Conservation (phyloP, 2,888 invertebrate species). For the Polydrusus pterygomalis region DNA sequence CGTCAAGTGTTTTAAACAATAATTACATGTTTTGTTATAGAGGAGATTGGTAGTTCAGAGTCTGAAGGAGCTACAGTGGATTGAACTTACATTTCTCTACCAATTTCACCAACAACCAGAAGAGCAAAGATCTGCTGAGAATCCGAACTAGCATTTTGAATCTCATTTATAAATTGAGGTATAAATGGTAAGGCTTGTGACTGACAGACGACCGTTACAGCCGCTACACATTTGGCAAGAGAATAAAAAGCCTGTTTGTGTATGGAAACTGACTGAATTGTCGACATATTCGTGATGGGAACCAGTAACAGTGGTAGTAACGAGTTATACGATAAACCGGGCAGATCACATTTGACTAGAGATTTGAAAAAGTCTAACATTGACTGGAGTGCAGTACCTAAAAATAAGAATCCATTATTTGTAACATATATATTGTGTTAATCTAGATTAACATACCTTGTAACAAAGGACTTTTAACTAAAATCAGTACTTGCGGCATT, state of each 20-base stretch:
- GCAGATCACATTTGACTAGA: conserved; percentile 88
- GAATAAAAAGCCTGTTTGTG: conserved; percentile 92
- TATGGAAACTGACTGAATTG: conserved; percentile 66
- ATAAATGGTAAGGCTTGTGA: conserved; percentile 81
- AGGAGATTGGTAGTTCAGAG: no score
- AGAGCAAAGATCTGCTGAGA: conserved; percentile 94
- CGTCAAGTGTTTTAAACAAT: no score
- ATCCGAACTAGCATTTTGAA: conserved; percentile 82
- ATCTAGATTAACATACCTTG: conserved; percentile 81
- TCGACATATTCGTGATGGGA: conserved; percentile 71
- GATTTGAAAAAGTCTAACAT: conserved; percentile 95
- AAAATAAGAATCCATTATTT: conserved; percentile 17
- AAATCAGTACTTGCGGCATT: conserved; percentile 87
- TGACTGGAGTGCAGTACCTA: conserved; percentile 92
- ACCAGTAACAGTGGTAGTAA: conserved; percentile 83
- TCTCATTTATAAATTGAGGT: conserved; percentile 81
- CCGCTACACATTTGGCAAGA: conserved; percentile 96
- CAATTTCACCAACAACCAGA: conserved; percentile 97
- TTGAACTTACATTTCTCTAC: conserved; percentile 90
- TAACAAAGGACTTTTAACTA: conserved; percentile 93
- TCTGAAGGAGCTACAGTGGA: no score
- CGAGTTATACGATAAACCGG: conserved; percentile 83
- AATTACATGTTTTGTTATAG: no score
- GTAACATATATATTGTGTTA: background rate
- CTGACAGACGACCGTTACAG: conserved; percentile 86